phyloP scores from a whole-genome alignment of 2,888 invertebrate genomes.

The Amiota mariae region DNA sequence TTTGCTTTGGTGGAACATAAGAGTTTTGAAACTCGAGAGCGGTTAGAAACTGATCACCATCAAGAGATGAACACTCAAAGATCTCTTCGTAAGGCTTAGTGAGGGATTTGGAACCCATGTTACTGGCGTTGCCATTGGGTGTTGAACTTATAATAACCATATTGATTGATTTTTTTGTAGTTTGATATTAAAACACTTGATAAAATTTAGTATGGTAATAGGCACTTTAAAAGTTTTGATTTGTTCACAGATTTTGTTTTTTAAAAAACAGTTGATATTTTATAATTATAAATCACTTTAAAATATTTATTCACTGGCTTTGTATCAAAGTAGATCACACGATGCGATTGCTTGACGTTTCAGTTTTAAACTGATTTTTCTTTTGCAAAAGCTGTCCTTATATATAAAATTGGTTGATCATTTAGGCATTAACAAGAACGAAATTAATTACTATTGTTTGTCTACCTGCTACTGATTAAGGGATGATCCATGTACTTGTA shows the following conservation, averaged over 20 bases:
- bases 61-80: slow-evolving; percentile 62
- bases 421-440: no score
- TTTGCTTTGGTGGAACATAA: slow-evolving; percentile 39
- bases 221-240: no score
- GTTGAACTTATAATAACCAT: slow-evolving; percentile 63
- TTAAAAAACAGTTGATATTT: no score
- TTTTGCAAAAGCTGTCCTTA: no score
- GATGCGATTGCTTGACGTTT: slow-evolving; percentile 51
- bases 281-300: no score
- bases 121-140: slow-evolving; percentile 41
- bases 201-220: no score
- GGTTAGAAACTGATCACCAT: slow-evolving; percentile 61
- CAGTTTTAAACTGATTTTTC: slow-evolving; percentile 53
- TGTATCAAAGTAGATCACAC: slow-evolving; percentile 35
- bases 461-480: no score
- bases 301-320: background rate
- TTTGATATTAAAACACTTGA: background rate
- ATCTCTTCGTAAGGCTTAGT: slow-evolving; percentile 62
- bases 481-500: no score
- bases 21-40: slow-evolving; percentile 59
- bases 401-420: no score
- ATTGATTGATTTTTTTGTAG: slow-evolving; percentile 12
- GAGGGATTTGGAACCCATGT: slow-evolving; percentile 60
- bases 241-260: no score
- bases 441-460: no score